phyloP scores from a whole-genome alignment of 2,888 invertebrate genomes.

The Choristoneura rosaceana region DNA sequence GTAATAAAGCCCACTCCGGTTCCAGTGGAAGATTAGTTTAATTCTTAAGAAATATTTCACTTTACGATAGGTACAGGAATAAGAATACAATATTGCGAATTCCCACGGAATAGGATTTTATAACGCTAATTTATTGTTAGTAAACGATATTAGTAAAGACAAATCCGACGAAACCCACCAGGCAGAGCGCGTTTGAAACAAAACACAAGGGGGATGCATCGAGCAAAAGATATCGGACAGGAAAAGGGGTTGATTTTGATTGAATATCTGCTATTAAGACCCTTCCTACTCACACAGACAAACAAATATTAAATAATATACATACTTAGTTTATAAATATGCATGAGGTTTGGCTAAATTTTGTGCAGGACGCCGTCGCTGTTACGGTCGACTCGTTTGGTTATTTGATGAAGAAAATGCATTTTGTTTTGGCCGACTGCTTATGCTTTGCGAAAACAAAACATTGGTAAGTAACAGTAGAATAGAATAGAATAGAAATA shows the following conservation, averaged over 20 bases:
- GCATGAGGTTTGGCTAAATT: constrained; percentile 79
- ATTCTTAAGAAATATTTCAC: too few species aligned
- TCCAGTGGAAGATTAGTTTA: too few species aligned
- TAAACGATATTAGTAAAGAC: background rate
- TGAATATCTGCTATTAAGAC: constrained; percentile 85
- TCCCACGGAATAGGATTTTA: too few species aligned
- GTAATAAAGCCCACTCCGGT: too few species aligned
- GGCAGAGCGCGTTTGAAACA: constrained; percentile 55
- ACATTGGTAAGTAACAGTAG: too few species aligned
- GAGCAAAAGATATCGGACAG: constrained; percentile 81
- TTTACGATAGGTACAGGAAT: too few species aligned
- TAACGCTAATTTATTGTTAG: background rate
- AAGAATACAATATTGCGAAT: too few species aligned
- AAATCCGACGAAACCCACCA: constrained; percentile 17
- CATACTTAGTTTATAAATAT: constrained; percentile 82
- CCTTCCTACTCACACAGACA: constrained; percentile 74
- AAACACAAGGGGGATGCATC: constrained; percentile 77
- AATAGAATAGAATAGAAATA: too few species aligned
- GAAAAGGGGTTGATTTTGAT: constrained; percentile 84
- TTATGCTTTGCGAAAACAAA: too few species aligned
- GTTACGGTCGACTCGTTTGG: constrained; percentile 20
- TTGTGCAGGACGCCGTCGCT: constrained; percentile 51
- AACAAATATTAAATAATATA: constrained; percentile 80
- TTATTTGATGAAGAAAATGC: constrained; percentile 31
- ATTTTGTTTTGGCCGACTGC: constrained; percentile 15